Base-by-base conservation (phyloP, 2,888 invertebrate genomes). In the Coelinius sp. region DNA sequence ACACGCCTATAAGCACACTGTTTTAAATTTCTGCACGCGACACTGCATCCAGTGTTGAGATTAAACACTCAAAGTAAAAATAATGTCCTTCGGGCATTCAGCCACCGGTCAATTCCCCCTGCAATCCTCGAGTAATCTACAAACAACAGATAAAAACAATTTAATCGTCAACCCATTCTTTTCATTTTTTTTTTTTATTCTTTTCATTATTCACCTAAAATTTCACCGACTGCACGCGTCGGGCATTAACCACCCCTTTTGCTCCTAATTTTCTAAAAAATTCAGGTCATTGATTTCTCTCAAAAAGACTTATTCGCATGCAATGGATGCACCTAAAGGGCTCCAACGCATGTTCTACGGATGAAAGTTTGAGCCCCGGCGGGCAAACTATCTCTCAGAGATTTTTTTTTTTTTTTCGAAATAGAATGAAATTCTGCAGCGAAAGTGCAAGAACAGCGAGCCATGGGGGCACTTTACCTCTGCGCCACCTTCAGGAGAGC, bases 1-100 rank as follows among this genome's bases (percentile, higher is more conserved):
- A 59, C 59, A 59, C 59, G 35, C 31, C 31, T 56, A 56, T 56
- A 56, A 31, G 27, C 56, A 64, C 52, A 24, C 41, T 49, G 71
- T 63, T 71, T 71, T 62, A 41, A 25, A 59, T 71, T 52, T 71
- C 38, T 71, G 67, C 71, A 71, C 71, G 71, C 71, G 38, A 71
- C 62, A 46, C 38, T 71, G 71, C 38, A 8, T 25, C 10, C 67
- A 71, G 62, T 71, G 62, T 71, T 68, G 41, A 62, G 71, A 71
- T 71, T 71, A 71, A 71, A 66, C 67, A 22, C 53, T 56, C 27
- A 62, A 46, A 46, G 22, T 46, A 35, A 24, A 62, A 62, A 71
- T 41, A 67, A 52, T 71, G 67, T 67, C 67, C 71, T 67, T 41
- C 20, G 53, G 70, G 70, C 53, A 31, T 59, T 31, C 59, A 56